Percentiles rank a stretch among this genome's conserved stretches.
These are phyloP conservation scores for Lycaon pictus DNA, from an alignment of 2,113 vertebrate genomes.

Conservation along the genomic window DNA sequence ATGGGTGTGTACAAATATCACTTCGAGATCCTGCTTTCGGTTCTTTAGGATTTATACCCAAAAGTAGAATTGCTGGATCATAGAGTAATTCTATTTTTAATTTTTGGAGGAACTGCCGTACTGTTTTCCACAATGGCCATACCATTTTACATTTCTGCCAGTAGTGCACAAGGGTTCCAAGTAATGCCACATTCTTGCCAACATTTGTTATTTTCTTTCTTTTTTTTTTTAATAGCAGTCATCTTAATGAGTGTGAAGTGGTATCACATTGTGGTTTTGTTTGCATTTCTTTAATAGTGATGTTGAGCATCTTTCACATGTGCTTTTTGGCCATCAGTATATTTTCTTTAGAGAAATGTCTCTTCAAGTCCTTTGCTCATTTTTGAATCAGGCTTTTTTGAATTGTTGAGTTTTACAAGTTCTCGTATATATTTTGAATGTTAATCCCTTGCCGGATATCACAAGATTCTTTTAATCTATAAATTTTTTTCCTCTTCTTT, in stretches of 20 bases:
- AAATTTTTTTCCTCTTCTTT: neutral
- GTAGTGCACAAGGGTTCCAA: neutral
- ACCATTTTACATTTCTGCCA: neutral
- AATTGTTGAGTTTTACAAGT: neutral
- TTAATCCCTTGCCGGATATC: neutral
- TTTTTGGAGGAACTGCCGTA: neutral
- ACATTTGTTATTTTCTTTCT: neutral
- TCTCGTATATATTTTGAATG: neutral
- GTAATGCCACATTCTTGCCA: neutral
- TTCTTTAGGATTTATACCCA: neutral
- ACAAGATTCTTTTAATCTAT: conserved; percentile 18
- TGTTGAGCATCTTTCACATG: neutral
- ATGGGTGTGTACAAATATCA: neutral
- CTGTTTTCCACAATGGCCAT: neutral
- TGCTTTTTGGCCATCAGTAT: neutral
- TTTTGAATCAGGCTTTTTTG: neutral
- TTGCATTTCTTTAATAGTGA: neutral
- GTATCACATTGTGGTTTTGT: neutral
- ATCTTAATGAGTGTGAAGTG: neutral
- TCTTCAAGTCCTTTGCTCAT: neutral
- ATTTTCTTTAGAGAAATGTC: conserved; percentile 34
- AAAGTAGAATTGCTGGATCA: neutral
- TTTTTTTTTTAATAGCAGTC: neutral
- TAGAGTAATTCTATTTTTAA: neutral
- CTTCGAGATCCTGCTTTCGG: neutral